Percentiles rank a stretch among this genome's conserved stretches.
Conservation (phyloP, 2,797 vertebrate species). For the Enteromius argenteus region DNA sequence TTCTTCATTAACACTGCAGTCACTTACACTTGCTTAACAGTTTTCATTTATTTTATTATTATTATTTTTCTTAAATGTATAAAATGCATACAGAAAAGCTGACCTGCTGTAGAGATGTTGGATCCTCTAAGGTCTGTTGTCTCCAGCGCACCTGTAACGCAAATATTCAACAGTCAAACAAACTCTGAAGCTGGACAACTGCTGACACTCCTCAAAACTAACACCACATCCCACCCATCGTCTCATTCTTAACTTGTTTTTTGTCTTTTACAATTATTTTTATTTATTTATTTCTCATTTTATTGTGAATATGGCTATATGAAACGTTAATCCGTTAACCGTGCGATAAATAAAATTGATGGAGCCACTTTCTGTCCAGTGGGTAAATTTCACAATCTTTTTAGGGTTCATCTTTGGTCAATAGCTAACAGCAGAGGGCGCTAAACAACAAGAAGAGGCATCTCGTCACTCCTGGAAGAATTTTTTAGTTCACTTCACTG, state of each 20-base stretch:
- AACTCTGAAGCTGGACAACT: not conserved
- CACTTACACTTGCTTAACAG: not conserved
- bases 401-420: not conserved
- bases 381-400: not conserved
- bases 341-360: not conserved
- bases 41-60: not conserved
- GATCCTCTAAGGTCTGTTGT: not conserved
- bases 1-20: not conserved
- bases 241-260: too few relatives aligned
- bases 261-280: too few relatives aligned
- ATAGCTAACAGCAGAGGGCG: not conserved
- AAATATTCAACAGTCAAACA: not conserved
- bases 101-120: not conserved
- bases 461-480: not conserved
- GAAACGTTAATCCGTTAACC: not conserved
- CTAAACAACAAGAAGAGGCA: not conserved
- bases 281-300: not conserved
- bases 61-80: too few relatives aligned
- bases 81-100: not conserved
- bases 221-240: not conserved
- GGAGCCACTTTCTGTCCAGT: not conserved
- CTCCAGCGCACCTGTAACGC: not conserved
- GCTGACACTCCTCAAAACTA: conserved; percentile 20
- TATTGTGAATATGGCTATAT: not conserved
- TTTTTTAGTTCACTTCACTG: not conserved